phyloP scores from a whole-genome alignment of 2,888 invertebrate genomes.

The Gnatocerus cornutus region DNA sequence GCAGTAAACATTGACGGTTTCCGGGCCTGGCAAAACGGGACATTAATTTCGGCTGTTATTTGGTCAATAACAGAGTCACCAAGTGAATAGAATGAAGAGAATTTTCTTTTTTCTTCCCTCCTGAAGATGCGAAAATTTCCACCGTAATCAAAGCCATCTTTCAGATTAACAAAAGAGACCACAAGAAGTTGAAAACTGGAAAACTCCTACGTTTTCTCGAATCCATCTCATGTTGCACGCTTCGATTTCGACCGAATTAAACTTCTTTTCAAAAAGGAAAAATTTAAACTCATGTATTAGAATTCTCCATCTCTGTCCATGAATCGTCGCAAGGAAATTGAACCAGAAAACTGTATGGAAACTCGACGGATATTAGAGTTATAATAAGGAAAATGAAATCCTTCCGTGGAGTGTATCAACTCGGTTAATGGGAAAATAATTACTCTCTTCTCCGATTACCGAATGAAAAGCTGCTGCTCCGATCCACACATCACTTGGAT shows the following conservation, averaged over 20 bases:
- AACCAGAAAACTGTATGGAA: neutral
- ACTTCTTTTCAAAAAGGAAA: constrained; percentile 1
- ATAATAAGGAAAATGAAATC: constrained; percentile 23
- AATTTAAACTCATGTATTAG: neutral
- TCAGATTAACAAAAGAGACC: too few species aligned
- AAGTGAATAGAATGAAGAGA: too few species aligned
- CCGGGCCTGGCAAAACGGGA: too few species aligned
- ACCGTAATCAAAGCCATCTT: too few species aligned
- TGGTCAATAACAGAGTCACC: too few species aligned
- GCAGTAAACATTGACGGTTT: too few species aligned
- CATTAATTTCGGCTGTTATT: too few species aligned
- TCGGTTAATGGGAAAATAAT: constrained; percentile 37
- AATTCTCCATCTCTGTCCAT: neutral
- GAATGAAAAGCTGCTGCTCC: constrained; percentile 23
- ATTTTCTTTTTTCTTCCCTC: too few species aligned
- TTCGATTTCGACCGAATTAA: neutral
- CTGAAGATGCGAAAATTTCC: too few species aligned
- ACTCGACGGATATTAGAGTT: constrained; percentile 7
- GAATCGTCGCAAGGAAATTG: neutral
- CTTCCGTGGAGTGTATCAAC: constrained; percentile 9
- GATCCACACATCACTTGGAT: constrained; percentile 20
- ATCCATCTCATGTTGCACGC: neutral
- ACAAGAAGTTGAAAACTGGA: too few species aligned
- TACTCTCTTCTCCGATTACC: constrained; percentile 20
- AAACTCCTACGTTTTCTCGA: neutral